phyloP scores from a whole-genome alignment of 2,888 invertebrate genomes.

The Psylliodes chrysocephalus region DNA sequence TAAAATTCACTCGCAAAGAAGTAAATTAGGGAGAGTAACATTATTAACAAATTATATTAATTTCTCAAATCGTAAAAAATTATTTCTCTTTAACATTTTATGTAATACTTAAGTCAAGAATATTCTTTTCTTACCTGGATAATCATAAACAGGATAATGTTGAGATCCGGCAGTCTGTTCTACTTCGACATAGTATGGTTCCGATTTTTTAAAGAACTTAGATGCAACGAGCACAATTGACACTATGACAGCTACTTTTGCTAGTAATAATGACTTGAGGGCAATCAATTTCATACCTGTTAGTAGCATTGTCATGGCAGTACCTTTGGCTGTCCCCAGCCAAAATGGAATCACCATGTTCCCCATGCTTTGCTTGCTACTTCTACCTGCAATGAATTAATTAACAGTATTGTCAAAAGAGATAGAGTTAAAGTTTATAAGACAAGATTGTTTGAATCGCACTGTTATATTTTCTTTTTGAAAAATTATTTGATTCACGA shows the following conservation, averaged over 20 bases:
- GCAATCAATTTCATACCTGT: conserved; percentile 63
- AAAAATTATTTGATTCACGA: too few species aligned
- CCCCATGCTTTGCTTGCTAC: conserved; percentile 66
- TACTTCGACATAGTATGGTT: conserved; percentile 57
- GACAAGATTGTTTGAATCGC: too few species aligned
- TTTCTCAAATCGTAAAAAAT: too few species aligned
- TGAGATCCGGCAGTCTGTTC: conserved; percentile 62
- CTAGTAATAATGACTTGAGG: conserved; percentile 75
- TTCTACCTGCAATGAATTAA: conserved; percentile 67
- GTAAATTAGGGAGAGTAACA: too few species aligned
- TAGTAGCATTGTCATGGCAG: conserved; percentile 72
- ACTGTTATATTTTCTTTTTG: too few species aligned
- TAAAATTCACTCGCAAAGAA: too few species aligned
- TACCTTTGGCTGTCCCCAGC: conserved; percentile 73
- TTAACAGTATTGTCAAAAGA: too few species aligned
- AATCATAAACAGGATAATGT: conserved; percentile 44
- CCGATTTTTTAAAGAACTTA: conserved; percentile 49
- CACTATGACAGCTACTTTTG: conserved; percentile 75
- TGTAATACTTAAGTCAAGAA: background rate
- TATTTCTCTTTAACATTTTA: too few species aligned
- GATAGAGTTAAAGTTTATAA: too few species aligned
- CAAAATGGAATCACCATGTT: conserved; percentile 72
- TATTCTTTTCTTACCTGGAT: conserved; percentile 17
- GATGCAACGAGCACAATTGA: conserved; percentile 67
- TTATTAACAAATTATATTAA: too few species aligned